A percentile compares a stretch with the other conserved stretches of the same genome.
These are phyloP conservation scores for Mesoclemmys tuberculata DNA, from an alignment of 2,113 vertebrate genomes.

Conservation along the genomic window DNA sequence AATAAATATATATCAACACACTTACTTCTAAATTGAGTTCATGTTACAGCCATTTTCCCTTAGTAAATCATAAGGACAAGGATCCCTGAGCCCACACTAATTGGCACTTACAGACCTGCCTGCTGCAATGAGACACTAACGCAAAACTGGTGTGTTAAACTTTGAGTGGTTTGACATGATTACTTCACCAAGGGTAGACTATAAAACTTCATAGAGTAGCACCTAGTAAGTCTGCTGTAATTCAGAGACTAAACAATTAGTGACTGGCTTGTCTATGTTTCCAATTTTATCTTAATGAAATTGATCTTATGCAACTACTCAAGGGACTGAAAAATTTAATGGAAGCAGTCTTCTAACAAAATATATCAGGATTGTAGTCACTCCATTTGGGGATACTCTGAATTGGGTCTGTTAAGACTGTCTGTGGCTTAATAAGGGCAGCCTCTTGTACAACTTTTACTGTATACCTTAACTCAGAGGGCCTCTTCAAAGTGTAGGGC, in stretches of 20 bases:
- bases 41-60: not conserved
- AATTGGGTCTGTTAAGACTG: not conserved
- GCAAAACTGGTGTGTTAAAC: slow-evolving; percentile 10
- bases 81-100: slow-evolving; percentile 22
- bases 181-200: slow-evolving; percentile 10
- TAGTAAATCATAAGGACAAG: slow-evolving; percentile 47
- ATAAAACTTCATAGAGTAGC: not conserved
- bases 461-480: not conserved
- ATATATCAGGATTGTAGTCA: not conserved
- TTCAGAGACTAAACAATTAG: fast-evolving
- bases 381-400: not conserved
- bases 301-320: not conserved
- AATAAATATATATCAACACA: not conserved
- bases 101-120: not conserved
- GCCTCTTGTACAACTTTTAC: not conserved
- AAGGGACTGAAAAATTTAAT: not conserved
- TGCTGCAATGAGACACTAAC: slow-evolving; percentile 23
- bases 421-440: not conserved
- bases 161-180: slow-evolving; percentile 22
- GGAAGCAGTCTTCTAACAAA: not conserved
- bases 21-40: not conserved
- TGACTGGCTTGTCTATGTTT: not conserved
- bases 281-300: not conserved
- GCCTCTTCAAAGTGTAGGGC: not conserved
- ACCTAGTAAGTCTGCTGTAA: not conserved